Percentiles rank a stretch among this genome's conserved stretches.
These are phyloP conservation scores for Hypothenemus hampei DNA, from an alignment of 1,140 invertebrate species.

Conservation along the genomic window DNA sequence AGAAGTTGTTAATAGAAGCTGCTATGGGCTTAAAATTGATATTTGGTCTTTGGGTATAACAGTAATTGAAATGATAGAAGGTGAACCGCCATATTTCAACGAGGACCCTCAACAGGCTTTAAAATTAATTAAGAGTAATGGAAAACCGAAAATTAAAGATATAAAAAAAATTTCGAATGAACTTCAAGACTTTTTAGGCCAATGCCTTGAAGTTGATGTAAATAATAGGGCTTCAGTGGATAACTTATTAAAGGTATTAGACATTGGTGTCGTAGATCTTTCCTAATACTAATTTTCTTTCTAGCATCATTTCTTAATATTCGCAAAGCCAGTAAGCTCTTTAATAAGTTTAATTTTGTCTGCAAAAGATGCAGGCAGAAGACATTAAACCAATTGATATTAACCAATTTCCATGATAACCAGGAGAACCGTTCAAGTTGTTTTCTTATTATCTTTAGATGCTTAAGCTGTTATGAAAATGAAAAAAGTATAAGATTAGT, in stretches of 20 bases:
- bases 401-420: too few relatives aligned
- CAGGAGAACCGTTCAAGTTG: too few relatives aligned
- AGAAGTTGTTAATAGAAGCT: constrained; percentile 86
- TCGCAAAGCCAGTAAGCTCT: constrained; percentile 91
- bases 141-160: constrained; percentile 98
- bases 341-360: constrained; percentile 96
- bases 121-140: constrained; percentile 98
- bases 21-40: constrained; percentile 91
- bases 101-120: constrained; percentile 95
- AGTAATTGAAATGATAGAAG: constrained; percentile 99
- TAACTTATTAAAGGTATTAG: constrained; percentile 75
- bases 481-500: too few relatives aligned
- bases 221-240: constrained; percentile 85
- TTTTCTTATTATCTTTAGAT: too few relatives aligned
- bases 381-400: too few relatives aligned
- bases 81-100: constrained; percentile 97
- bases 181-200: constrained; percentile 98
- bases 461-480: too few relatives aligned
- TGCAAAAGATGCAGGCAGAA: constrained; percentile 90
- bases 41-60: constrained; percentile 98
- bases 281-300: too few relatives aligned
- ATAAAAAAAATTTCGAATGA: constrained; percentile 91
- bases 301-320: constrained; percentile 94
- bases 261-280: constrained; percentile 1
- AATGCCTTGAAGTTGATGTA: constrained; percentile 97